Base-by-base conservation (phyloP, 2,113 vertebrate species). In the Melanocharis versteri region DNA sequence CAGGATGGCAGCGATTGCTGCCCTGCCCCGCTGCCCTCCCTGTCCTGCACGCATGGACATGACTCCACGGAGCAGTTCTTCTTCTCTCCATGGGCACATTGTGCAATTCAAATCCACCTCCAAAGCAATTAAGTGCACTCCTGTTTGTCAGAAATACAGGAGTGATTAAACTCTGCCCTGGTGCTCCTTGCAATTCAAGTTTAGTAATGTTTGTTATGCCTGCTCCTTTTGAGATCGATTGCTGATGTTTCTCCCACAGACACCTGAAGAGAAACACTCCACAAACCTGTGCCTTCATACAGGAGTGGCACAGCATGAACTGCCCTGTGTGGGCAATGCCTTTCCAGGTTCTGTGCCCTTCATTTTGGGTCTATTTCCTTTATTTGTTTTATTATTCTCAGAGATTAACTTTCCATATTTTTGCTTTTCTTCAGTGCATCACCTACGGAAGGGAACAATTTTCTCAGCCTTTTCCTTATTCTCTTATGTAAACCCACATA, bases 11-110 rank as follows among this genome's bases (percentile, higher is more conserved):
- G 35, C 0, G 0, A 22, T 16, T 51, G 47, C 61, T 71, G n/a
- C 27, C 48, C 22, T 33, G 19, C 15, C 30, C 57, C 4, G 0
- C 17, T 35, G 75, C 13, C 18, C 56, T 23, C 18, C 37, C 1
- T 0, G 1, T 50, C n/a, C 64, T 44, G 45, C 39, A 20, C 30
- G 24, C 44, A 31, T 0, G 0, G 1, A 14, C 56, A 28, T 50
- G 39, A 7, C 54, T 56, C 42, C 73, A 20, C 1, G 0, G 1
- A 42, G 20, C 27, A 7, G 11, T 2, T 17, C 40, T 8, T 21
- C 13, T 39, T 60, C 40, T 31, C 39, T 21, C 40, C 48, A 39
- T 40, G 53, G 27, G 15, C 51, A 9, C 37, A 9, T 0, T 35
- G 35, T 14, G 40, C 33, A 20, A 71, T n/a, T 31, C 69, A 80